These are phyloP conservation scores for Chelon auratus DNA, from an alignment of 2,797 vertebrate species.

Conservation along the genomic window DNA sequence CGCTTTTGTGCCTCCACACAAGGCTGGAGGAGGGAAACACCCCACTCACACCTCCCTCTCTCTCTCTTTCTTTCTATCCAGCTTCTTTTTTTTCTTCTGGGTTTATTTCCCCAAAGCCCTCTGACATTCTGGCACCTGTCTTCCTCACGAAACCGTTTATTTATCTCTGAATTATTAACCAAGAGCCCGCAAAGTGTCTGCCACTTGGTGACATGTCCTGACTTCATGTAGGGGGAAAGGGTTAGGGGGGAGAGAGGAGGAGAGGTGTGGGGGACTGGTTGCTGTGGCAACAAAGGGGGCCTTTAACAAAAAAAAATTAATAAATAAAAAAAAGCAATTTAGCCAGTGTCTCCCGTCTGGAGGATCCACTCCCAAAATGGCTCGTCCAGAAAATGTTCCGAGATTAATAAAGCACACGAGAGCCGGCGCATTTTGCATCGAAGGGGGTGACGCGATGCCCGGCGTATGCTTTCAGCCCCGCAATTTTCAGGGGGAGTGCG, in stretches of 20 bases:
- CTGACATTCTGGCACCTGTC: conserved; percentile 84
- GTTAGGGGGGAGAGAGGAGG: background rate
- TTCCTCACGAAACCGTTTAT: conserved; percentile 80
- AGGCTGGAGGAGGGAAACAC: conserved; percentile 46
- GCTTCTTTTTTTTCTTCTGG: conserved; percentile 21
- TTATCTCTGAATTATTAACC: conserved; percentile 85
- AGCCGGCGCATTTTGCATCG: conserved; percentile 47
- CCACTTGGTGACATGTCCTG: conserved; percentile 78
- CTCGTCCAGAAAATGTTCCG: conserved; percentile 57
- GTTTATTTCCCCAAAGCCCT: conserved; percentile 65
- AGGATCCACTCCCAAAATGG: conserved; percentile 43
- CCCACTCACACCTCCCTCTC: conserved; percentile 28
- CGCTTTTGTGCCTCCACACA: conserved; percentile 77
- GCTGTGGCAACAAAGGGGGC: conserved; percentile 70
- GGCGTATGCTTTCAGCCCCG: conserved; percentile 27
- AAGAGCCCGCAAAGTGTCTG: conserved; percentile 78
- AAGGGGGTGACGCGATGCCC: conserved; percentile 21
- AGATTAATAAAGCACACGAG: conserved; percentile 58
- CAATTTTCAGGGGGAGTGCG: conserved; percentile 37
- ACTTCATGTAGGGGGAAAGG: conserved; percentile 43
- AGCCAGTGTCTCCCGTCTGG: conserved; percentile 45
- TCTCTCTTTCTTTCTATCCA: conserved; percentile 1
- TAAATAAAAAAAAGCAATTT: conserved; percentile 76
- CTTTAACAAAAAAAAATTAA: conserved; percentile 59
- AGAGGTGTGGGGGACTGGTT: conserved; percentile 46